phyloP scores from a whole-genome alignment of 1,140 invertebrate genomes.

The Drosophila bifasciata region DNA sequence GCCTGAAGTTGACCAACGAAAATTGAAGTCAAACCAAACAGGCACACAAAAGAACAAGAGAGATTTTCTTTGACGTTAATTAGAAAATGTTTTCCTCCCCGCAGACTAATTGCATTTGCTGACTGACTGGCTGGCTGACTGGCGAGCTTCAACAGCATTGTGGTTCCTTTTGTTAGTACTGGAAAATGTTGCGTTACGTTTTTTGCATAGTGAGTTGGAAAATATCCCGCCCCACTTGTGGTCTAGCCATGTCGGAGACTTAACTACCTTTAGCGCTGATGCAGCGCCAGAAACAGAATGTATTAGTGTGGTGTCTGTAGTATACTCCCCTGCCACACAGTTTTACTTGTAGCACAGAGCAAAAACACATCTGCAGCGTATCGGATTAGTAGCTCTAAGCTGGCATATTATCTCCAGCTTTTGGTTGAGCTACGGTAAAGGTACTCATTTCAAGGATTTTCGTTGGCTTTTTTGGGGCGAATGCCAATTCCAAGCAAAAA shows the following conservation, averaged over 20 bases:
- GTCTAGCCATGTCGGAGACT: conserved; percentile 3
- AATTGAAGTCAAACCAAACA: conserved; percentile 3
- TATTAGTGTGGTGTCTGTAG: conserved; percentile 18
- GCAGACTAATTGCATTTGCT: conserved; percentile 35
- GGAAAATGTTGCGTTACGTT: conserved; percentile 28
- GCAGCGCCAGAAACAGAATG: conserved; percentile 21
- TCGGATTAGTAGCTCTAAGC: conserved; percentile 18
- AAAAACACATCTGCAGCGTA: not conserved
- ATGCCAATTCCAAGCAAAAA: conserved; percentile 3
- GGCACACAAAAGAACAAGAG: not conserved
- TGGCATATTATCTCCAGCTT: conserved; percentile 16
- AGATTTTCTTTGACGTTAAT: conserved; percentile 42
- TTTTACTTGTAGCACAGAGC: not conserved
- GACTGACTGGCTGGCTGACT: not conserved
- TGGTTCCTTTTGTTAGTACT: conserved; percentile 7
- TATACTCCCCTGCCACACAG: no score
- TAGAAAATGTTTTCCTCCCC: conserved; percentile 37
- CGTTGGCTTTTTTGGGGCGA: not conserved
- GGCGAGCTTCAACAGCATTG: conserved; percentile 6
- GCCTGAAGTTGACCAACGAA: conserved; percentile 33
- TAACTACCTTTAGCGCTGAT: conserved; percentile 11
- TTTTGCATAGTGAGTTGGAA: conserved; percentile 9
- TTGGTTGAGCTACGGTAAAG: not conserved
- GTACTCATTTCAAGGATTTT: conserved; percentile 1
- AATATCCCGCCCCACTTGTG: not conserved